Percentiles rank a stretch among this genome's conserved stretches.
These are phyloP conservation scores for Plutomurus gul DNA, from an alignment of 1,140 invertebrate genomes.

Conservation along the genomic window DNA sequence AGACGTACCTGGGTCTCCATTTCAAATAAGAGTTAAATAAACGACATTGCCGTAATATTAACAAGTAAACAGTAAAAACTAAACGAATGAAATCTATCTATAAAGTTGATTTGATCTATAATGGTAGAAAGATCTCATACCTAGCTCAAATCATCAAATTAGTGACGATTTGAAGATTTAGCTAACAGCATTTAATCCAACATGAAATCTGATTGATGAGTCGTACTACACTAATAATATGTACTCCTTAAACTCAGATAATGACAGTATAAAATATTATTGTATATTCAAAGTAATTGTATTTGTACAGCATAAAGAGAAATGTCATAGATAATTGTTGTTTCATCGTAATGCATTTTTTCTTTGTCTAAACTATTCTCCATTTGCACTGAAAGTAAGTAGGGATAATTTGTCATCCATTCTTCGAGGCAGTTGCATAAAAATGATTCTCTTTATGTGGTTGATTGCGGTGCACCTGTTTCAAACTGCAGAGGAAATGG, in stretches of 20 bases:
- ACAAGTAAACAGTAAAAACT: neutral
- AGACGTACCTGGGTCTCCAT: constrained; percentile 47
- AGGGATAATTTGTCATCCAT: too few relatives aligned
- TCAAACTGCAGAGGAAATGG: too few relatives aligned
- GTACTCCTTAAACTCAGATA: neutral
- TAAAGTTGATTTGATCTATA: neutral
- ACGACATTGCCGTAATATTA: constrained; percentile 12
- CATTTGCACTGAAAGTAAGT: too few relatives aligned
- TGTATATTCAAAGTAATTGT: neutral
- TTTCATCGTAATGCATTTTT: neutral
- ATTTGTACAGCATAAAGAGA: neutral
- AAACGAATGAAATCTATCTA: neutral
- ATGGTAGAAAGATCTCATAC: too few relatives aligned
- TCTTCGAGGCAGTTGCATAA: too few relatives aligned
- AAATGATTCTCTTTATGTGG: too few relatives aligned
- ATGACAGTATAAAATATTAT: neutral
- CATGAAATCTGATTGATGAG: neutral
- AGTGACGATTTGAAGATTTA: too few relatives aligned
- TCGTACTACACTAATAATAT: too few relatives aligned
- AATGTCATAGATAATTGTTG: neutral
- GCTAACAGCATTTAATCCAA: neutral
- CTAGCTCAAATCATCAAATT: too few relatives aligned
- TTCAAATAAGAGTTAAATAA: constrained; percentile 43
- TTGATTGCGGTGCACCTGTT: too few relatives aligned
- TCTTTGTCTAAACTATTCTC: neutral